These are phyloP conservation scores for Xenopus tropicalis DNA, from an alignment of 2,113 vertebrate genomes.

Conservation along the genomic window UCB_Xtro_10.0 CM004446.2:99527001-99527500, in stretches of 20 bases:
- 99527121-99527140: neutral
- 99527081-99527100: neutral
- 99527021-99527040: too few species aligned
- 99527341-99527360: neutral
- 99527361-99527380: neutral
- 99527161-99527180: neutral
- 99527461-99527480: too few species aligned
- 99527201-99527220: neutral
- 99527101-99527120: neutral
- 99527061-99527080: neutral
- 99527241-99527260: too few species aligned
- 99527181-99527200: neutral
- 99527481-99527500: too few species aligned
- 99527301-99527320: constrained; percentile 21
- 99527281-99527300: constrained; percentile 9
- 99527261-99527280: neutral
- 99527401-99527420: neutral
- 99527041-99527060: too few species aligned
- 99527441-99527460: too few species aligned
- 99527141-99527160: neutral
- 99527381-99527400: constrained; percentile 1
- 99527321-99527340: constrained; percentile 23
- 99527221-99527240: neutral
- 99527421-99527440: too few species aligned
- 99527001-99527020: too few species aligned